Evolutionary conservation across 2,888 invertebrate species (phyloP), one percentile per base, ranked within the genome.

Genomic region (Platycnemis pennipes): DNA sequence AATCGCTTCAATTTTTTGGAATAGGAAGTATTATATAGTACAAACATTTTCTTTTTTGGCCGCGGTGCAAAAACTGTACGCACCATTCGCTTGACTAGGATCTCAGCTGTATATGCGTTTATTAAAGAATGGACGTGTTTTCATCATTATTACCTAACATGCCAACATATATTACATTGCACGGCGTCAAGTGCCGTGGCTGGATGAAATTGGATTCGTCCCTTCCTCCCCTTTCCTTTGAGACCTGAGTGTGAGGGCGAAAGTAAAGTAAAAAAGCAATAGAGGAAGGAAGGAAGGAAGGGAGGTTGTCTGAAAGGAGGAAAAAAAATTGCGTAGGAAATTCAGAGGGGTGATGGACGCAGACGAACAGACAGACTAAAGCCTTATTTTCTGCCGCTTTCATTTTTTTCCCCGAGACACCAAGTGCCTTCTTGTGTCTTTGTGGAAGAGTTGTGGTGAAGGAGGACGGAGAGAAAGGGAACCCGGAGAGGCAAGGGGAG

Each of bases 361-460:
- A 16, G 77, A 37, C 31, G 77, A 16, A 77, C 37, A 31, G 37
- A 77, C 77, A 16, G 77, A 77, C 26, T 13, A 37, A 77, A 37
- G 77, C 31, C 77, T 77, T 77, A 77, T 77, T 77, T 77, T 77
- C 37, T 37, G 77, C 77, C 77, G 77, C 31, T 7, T 16, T n/a
- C n/a, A 31, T 77, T 77, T 77, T 37, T 77, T 77, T 69, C 7
- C 11, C 5, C 37, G 11, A 37, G 77, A 37, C 31, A 77, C 77
- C 77, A 77, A 77, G 77, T 77, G 77, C 31, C 77, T 77, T 77
- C 77, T 77, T 77, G 77, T 77, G 77, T 77, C 77, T 77, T 77
- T 16, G 13, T 31, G 77, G 77, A 37, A 37, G 77, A 11, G 77
- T 77, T 77, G 37, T 4, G 31, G n/a, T n/a, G n/a, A n/a, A n/a